These are phyloP conservation scores for Smithornis capensis DNA, from an alignment of 2,113 vertebrate species.

Conservation along the genomic window DNA sequence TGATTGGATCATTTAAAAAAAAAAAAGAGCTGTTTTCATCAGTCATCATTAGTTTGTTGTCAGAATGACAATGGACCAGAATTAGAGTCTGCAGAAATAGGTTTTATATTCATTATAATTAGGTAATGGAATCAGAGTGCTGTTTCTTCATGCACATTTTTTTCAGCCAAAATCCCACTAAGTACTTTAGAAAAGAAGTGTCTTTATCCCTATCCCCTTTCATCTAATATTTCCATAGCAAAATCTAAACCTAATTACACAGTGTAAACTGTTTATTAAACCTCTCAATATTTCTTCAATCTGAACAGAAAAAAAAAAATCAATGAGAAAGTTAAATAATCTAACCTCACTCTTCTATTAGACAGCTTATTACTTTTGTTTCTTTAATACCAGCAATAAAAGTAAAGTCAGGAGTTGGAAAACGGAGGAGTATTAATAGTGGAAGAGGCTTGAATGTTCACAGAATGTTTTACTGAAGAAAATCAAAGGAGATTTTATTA, in stretches of 20 bases:
- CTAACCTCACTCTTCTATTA: background rate
- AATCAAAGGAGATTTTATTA: background rate
- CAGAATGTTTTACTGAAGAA: background rate
- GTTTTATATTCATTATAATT: background rate
- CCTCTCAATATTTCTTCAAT: background rate
- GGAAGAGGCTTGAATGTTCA: background rate
- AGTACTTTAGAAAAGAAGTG: background rate
- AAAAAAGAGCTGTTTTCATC: background rate
- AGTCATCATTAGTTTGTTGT: background rate
- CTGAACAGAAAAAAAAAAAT: background rate
- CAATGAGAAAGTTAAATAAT: slow-evolving; percentile 3
- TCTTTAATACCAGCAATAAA: background rate
- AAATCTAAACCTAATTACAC: background rate
- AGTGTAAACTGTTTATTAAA: slow-evolving; percentile 30
- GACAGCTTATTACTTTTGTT: background rate
- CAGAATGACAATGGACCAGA: background rate
- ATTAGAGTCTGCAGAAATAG: background rate
- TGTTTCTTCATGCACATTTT: background rate
- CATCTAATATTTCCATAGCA: background rate
- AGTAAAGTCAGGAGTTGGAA: background rate
- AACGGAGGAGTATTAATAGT: background rate
- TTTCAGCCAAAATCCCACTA: background rate
- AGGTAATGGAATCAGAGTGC: background rate
- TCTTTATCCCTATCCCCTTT: background rate
- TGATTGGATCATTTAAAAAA: background rate